Evolutionary conservation across 1,140 invertebrate species (phyloP).

Genomic region (Cryptotermes secundus): DNA sequence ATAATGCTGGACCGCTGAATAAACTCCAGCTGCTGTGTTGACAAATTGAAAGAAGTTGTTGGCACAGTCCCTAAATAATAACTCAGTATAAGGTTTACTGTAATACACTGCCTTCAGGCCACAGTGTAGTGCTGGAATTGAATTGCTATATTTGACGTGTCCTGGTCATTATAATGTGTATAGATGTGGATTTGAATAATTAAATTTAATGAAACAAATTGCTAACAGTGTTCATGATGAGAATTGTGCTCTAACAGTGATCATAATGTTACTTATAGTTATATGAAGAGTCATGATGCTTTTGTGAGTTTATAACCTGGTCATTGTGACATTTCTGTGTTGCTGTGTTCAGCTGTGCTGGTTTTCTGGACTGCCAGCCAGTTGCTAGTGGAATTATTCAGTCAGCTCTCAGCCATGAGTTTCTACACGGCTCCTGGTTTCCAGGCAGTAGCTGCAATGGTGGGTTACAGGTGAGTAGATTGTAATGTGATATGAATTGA

Average conservation of each 20-base stretch:
- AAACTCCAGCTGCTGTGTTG: neutral
- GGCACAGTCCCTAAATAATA: neutral
- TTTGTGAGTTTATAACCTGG: neutral
- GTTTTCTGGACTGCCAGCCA: conserved; percentile 11
- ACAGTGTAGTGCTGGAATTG: neutral
- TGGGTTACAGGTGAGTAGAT: conserved; percentile 25
- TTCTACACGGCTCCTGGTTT: conserved; percentile 22
- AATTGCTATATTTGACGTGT: neutral
- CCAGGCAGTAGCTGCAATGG: conserved; percentile 20
- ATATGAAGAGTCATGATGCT: neutral
- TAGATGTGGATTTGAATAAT: no score
- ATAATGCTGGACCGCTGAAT: neutral
- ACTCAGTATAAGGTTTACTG: neutral
- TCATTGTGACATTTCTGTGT: neutral
- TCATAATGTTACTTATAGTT: no score
- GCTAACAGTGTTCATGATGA: neutral
- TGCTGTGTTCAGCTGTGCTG: neutral
- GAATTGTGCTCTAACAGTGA: neutral
- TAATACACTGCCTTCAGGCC: neutral
- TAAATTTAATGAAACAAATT: neutral
- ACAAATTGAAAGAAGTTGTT: neutral
- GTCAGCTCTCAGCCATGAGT: conserved; percentile 24
- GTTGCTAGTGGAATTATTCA: neutral
- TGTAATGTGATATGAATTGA: no score
- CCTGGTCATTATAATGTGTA: neutral